Base-by-base conservation (phyloP, 2,797 vertebrate genomes). In the Channa striata region DNA sequence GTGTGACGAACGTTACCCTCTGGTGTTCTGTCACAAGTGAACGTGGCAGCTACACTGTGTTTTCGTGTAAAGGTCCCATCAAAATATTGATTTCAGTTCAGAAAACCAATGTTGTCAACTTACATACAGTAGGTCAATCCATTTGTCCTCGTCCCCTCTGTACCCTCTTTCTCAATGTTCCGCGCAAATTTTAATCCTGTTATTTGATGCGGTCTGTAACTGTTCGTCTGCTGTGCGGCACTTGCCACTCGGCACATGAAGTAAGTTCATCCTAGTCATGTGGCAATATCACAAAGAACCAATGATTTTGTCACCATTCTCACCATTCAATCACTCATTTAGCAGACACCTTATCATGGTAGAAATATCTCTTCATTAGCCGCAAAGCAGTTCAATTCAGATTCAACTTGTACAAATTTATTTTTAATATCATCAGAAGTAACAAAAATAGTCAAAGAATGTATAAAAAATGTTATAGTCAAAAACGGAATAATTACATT, bases 11-110 rank as follows among this genome's bases (percentile, higher is more conserved):
- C 8, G 48, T 42, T 33, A 14, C 25, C 25, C 25, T 30, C 25
- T 30, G 25, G 25, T 30, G 25, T 30, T 30, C 25, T 30, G 4
- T 30, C 25, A 30, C 0, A 23, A 42, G 17, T 42, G n/a, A 17
- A 7, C 17, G 4, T 58, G 14, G 11, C 25, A 58, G 60, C 23
- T 47, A 20, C 4, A 19, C n/a, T 46, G 9, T 53, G 3, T 36
- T 69, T 36, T 46, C 48, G 7, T 46, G n/a, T 17, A 30, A 48
- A 48, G 36, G 23, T 50, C 6, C 4, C 7, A 5, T 13, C 21
- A 42, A 42, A 59, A 11, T 50, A 19, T 23, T 46, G 11, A 68
- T 64, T 64, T n/a, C 0, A 44, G 21, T 23, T 53, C 12, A 48
- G 11, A 20, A 25, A 63, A 39, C 19, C n/a, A 59, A 65, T 49